phyloP scores from a whole-genome alignment of 2,888 invertebrate genomes.

The Ischnus inquisitorius region DNA sequence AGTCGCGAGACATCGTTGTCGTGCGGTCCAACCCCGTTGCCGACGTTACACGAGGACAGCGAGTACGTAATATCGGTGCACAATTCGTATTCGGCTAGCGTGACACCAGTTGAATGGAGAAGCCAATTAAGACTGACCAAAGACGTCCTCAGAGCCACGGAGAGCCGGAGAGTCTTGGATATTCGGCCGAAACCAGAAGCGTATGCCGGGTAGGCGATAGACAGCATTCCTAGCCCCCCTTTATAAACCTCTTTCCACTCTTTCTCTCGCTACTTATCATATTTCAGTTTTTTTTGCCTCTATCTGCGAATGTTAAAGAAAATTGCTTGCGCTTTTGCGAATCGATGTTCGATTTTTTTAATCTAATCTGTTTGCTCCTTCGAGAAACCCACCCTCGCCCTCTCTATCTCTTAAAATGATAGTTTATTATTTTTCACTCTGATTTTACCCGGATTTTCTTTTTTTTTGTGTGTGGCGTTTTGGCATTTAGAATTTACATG shows the following conservation, averaged over 20 bases:
- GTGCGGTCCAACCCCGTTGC: conserved; percentile 88
- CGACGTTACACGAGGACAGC: conserved; percentile 95
- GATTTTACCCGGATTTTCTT: conserved; percentile 78
- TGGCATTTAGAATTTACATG: conserved; percentile 83
- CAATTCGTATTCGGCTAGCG: conserved; percentile 80
- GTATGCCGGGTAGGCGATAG: conserved; percentile 88
- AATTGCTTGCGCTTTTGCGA: conserved; percentile 60
- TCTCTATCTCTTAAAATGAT: neutral
- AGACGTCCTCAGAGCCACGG: conserved; percentile 93
- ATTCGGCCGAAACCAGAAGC: conserved; percentile 90
- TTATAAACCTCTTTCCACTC: conserved; percentile 63
- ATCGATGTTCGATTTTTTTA: conserved; percentile 75
- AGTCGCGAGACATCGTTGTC: conserved; percentile 85
- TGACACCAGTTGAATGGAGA: conserved; percentile 85
- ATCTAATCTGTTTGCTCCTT: conserved; percentile 24
- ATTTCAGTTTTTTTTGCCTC: conserved; percentile 72
- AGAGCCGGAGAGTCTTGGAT: conserved; percentile 89
- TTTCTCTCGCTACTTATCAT: conserved; percentile 56
- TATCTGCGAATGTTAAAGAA: neutral
- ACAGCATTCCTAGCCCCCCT: conserved; percentile 68
- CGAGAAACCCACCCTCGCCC: neutral
- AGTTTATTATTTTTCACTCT: conserved; percentile 67
- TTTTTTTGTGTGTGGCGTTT: conserved; percentile 81
- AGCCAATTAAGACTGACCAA: conserved; percentile 90
- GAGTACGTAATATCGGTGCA: conserved; percentile 87